Evolutionary conservation across 2,888 invertebrate species (phyloP), one percentile per base, ranked within the genome.

Genomic region (Macroteleia sp.): DNA sequence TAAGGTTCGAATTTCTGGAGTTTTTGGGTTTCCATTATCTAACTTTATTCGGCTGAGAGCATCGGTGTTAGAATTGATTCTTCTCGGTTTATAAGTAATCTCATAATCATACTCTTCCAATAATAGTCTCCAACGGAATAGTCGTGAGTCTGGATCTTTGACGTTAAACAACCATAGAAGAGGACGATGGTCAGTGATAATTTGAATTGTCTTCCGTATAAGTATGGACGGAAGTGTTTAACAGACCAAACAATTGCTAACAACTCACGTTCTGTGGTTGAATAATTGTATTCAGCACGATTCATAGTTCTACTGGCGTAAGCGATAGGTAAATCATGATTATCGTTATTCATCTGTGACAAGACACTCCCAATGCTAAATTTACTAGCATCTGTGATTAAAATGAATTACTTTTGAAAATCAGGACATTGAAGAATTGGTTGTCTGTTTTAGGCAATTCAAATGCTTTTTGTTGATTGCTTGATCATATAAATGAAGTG

Each of bases 321-420:
- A 8, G 62, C 52, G 1, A 62, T 36, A 0, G 66, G 71, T 6
- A 52, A 17, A 28, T 74, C 66, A 4, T 59, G 39, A 41, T 41
- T 17, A n/a, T 14, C 25, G 3, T 59, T 22, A 14, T 41, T 59
- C 0, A 25, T 12, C 44, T 74, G 74, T 28, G 39, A 61, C 0
- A 77, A 14, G 3, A 70, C 56, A 8, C 41, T 25, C 1, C 50
- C 57, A 3, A 77, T 42, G 14, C 28, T 30, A 25, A 28, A 41
- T 12, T 42, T 10, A 14, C 82, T 85, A 0, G 89, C 90, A 70
- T 90, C 91, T 3, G 89, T 89, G 14, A 83, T 85, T 41, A 85
- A 22, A 14, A 32, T 16, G n/a, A 84, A 88, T 56, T 69, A 41
- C 81, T 81, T 67, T 5, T 32, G 25, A 59, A 87, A 87, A 77